Evolutionary conservation across 2,113 vertebrate species (phyloP).

Genomic region (Bucco capensis): DNA sequence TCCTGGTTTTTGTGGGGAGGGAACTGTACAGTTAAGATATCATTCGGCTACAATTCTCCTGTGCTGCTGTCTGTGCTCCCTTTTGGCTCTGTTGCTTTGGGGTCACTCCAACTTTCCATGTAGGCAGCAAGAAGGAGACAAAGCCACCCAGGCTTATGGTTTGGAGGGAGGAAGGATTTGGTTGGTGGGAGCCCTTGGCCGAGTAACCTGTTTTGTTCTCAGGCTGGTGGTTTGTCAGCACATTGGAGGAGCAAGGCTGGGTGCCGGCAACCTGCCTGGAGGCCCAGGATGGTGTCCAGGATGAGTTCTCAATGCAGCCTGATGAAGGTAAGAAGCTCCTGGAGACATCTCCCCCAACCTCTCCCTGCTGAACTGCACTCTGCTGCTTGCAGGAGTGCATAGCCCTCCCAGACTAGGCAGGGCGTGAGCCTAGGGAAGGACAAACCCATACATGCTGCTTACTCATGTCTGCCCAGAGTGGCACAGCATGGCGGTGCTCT

Average conservation of each 20-base stretch:
- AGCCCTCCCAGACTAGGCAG: neutral
- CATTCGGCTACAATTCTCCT: neutral
- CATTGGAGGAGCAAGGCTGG: conserved; percentile 94
- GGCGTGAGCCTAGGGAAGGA: neutral
- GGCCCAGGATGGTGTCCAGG: conserved; percentile 90
- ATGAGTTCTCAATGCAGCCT: conserved; percentile 87
- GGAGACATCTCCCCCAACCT: neutral
- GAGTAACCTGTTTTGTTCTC: neutral
- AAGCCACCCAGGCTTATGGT: neutral
- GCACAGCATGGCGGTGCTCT: neutral
- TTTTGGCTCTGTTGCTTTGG: neutral
- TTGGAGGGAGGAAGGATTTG: neutral
- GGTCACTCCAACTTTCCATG: neutral
- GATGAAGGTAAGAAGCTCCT: conserved; percentile 85
- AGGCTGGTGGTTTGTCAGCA: conserved; percentile 99
- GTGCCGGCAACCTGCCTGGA: conserved; percentile 96
- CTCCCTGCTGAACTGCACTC: neutral
- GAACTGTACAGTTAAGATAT: neutral
- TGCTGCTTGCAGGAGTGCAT: neutral
- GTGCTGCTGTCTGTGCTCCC: neutral
- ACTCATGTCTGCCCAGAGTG: neutral
- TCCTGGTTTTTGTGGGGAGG: neutral
- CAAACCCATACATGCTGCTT: neutral
- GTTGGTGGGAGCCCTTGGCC: neutral
- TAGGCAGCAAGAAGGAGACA: neutral